These are phyloP conservation scores for Notothenia coriiceps DNA, from an alignment of 2,113 vertebrate species.

Conservation along the genomic window DNA sequence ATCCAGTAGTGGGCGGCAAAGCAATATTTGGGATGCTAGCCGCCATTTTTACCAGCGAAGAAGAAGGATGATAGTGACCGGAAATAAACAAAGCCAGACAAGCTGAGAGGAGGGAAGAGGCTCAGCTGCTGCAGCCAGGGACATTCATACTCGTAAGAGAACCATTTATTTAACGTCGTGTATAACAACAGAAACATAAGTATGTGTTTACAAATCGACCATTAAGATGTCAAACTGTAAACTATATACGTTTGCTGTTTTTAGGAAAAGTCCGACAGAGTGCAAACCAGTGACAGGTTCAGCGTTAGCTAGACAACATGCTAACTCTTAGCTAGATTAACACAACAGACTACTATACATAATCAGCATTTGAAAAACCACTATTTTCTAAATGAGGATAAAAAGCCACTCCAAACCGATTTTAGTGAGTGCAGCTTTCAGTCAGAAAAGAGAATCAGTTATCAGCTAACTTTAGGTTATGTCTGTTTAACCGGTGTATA, in stretches of 20 bases:
- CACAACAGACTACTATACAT: background rate
- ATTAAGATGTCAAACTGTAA: background rate
- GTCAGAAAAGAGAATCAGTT: background rate
- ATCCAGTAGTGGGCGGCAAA: too few relatives aligned
- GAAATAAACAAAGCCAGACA: conserved; percentile 71
- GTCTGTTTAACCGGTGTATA: background rate
- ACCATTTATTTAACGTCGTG: background rate
- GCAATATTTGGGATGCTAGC: too few relatives aligned
- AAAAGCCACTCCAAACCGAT: background rate
- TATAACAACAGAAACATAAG: background rate
- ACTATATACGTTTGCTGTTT: background rate
- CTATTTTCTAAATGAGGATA: background rate
- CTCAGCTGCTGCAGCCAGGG: background rate
- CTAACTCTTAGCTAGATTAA: background rate
- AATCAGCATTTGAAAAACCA: too few relatives aligned
- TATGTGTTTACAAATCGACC: background rate
- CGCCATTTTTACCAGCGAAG: too few relatives aligned
- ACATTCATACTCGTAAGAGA: conserved; percentile 13
- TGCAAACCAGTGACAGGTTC: background rate
- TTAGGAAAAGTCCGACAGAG: background rate
- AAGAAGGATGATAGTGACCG: background rate
- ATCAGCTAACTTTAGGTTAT: background rate
- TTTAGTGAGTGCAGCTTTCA: background rate
- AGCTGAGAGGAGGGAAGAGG: conserved; percentile 59
- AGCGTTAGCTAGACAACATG: conserved; percentile 10